Percentiles rank a stretch among this genome's conserved stretches.
These are phyloP conservation scores for Neogobius melanostomus DNA, from an alignment of 2,113 vertebrate genomes.

Conservation along the genomic window DNA sequence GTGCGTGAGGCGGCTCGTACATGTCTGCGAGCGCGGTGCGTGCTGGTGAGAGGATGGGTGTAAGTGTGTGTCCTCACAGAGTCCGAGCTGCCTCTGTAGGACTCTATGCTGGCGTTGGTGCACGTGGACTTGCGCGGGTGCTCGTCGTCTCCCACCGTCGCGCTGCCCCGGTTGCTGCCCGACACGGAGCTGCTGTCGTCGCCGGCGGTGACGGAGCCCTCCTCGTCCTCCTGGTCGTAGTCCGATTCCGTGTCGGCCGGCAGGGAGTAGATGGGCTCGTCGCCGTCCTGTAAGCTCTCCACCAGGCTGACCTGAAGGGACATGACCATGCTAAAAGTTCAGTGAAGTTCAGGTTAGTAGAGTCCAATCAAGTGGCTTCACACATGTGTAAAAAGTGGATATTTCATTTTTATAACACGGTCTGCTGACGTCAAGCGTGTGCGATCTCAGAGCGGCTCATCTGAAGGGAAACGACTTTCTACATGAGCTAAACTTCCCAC, in stretches of 20 bases:
- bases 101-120: slow-evolving; percentile 83
- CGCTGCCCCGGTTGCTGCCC: slow-evolving; percentile 74
- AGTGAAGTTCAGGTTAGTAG: no score
- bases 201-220: slow-evolving; percentile 77
- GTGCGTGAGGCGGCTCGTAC: slow-evolving; percentile 48
- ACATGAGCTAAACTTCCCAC: no score
- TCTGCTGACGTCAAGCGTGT: no score
- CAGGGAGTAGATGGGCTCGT: slow-evolving; percentile 83
- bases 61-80: slow-evolving; percentile 81
- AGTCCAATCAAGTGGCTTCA: no score
- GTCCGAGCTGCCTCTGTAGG: slow-evolving; percentile 87
- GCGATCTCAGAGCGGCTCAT: no score
- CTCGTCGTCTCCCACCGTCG: slow-evolving; percentile 75
- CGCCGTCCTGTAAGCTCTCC: slow-evolving; percentile 74
- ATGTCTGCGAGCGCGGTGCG: slow-evolving; percentile 54
- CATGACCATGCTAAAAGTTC: no score
- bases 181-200: slow-evolving; percentile 71
- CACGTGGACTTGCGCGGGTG: slow-evolving; percentile 82
- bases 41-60: slow-evolving; percentile 48
- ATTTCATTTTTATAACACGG: no score
- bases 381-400: no score
- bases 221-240: slow-evolving; percentile 89
- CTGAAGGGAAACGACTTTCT: no score
- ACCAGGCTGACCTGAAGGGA: slow-evolving; percentile 51
- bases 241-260: slow-evolving; percentile 86